A percentile compares a stretch with the other conserved stretches of the same genome.
Conservation (phyloP, 1,140 invertebrate genomes). For the Delia radicum region DNA sequence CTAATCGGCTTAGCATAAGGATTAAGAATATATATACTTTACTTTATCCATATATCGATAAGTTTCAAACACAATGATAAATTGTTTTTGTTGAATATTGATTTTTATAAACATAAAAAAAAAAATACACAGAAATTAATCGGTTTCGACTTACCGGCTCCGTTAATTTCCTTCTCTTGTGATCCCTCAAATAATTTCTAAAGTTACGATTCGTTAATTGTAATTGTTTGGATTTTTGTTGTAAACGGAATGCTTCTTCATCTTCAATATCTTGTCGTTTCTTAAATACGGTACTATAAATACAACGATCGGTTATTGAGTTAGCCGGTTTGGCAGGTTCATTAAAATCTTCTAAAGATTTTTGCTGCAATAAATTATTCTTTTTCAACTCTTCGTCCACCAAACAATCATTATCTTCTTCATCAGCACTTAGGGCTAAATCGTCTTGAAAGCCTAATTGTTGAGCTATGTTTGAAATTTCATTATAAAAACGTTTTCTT, state of each 20-base stretch:
- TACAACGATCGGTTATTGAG: constrained; percentile 28
- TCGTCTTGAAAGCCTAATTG: background rate
- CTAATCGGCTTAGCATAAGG: no score
- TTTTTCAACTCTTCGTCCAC: background rate
- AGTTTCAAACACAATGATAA: no score
- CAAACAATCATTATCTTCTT: constrained; percentile 31
- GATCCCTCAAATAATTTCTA: constrained; percentile 64
- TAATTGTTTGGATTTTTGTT: constrained; percentile 37
- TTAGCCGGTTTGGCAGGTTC: background rate
- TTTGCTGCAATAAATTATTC: background rate
- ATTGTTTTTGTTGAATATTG: no score
- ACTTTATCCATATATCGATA: no score
- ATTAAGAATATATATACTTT: no score
- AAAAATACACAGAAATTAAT: constrained; percentile 34
- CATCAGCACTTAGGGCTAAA: constrained; percentile 44
- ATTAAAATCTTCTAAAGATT: background rate
- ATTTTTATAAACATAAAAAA: background rate
- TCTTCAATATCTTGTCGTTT: constrained; percentile 38
- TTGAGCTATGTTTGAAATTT: constrained; percentile 55
- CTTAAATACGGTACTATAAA: constrained; percentile 50
- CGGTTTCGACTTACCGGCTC: constrained; percentile 58
- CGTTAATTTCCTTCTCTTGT: constrained; percentile 64
- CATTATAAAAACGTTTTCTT: constrained; percentile 50
- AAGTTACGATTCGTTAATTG: constrained; percentile 66
- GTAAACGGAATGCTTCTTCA: constrained; percentile 38